Evolutionary conservation across 2,888 invertebrate species (phyloP), one percentile per base, ranked within the genome.

Genomic region (Xestobium rufovillosum): DNA sequence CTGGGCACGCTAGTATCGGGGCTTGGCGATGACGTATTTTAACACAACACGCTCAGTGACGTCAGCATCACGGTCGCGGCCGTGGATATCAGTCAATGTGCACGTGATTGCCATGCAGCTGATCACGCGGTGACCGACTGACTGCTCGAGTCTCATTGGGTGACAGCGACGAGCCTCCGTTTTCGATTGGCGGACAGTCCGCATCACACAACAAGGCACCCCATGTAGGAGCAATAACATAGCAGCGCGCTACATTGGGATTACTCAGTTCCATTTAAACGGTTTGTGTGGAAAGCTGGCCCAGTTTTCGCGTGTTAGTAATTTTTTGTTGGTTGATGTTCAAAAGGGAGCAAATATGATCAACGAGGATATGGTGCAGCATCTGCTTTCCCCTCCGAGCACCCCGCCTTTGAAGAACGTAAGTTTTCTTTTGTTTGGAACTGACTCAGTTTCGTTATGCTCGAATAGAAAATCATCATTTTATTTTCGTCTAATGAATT

Each of bases 21-120:
- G 57, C 55, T 49, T 45, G 54, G 51, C 58, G 47, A 46, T 63
- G 62, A 61, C 64, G 63, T 59, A 51, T 52, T 44, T 49, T 48
- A 42, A 42, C 50, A 45, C 49, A 55, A 63, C 60, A 65, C 72
- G 62, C 60, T 53, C 47, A 47, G 52, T 72, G 72, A 74, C 73
- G 72, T 72, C 70, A 72, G 60, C 72, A 73, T 76, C 78, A 78
- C 78, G 78, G 68, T 67, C 69, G 66, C 63, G 64, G 59, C 62
- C 65, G 70, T 70, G 65, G 66, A 64, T 65, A 77, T 76, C 83
- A 84, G 77, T 72, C 78, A 67, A 66, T 66, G 79, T 75, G 75
- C 87, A 88, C 86, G 87, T 87, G 87, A 84, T 83, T 77, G 78
- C 61, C 79, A 77, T 75, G 76, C 78, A 68, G 66, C 59, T 66